A percentile compares a stretch with the other conserved stretches of the same genome.
phyloP scores from a whole-genome alignment of 1,140 invertebrate genomes.

The Metaphire vulgaris region DNA sequence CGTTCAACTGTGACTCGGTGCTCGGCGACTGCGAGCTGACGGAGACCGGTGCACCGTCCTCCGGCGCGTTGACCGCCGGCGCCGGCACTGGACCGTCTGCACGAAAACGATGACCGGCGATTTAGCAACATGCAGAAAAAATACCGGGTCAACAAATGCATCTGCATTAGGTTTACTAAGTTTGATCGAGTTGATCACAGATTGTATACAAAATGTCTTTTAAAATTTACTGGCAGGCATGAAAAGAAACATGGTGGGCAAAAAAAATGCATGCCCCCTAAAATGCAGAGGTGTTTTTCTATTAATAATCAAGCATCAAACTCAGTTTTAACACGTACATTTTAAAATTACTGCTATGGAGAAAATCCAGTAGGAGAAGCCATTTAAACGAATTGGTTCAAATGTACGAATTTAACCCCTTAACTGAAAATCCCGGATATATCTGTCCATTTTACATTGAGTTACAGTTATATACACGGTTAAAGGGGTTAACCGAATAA shows the following conservation, averaged over 20 bases:
- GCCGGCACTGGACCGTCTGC: conserved; percentile 32
- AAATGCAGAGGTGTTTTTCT: too few relatives aligned
- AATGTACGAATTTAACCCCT: too few relatives aligned
- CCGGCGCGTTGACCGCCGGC: conserved; percentile 29
- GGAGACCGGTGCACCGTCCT: conserved; percentile 31
- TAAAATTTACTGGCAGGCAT: neutral
- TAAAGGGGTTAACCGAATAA: too few relatives aligned
- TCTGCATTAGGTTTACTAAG: conserved; percentile 10
- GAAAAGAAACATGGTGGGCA: conserved; percentile 7
- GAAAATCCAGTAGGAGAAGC: too few relatives aligned
- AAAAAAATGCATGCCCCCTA: too few relatives aligned
- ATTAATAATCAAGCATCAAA: too few relatives aligned
- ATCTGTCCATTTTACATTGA: too few relatives aligned
- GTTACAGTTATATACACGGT: too few relatives aligned
- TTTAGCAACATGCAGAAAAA: neutral
- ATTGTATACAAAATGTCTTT: neutral
- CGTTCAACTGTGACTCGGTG: conserved; percentile 23
- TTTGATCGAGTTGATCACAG: neutral
- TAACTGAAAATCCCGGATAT: too few relatives aligned
- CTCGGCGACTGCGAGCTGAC: conserved; percentile 36
- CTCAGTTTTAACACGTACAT: too few relatives aligned
- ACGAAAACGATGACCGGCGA: neutral
- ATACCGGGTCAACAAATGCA: neutral
- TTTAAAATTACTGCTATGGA: too few relatives aligned
- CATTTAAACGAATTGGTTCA: too few relatives aligned